Percentiles rank a stretch among this genome's conserved stretches.
phyloP scores from a whole-genome alignment of 2,888 invertebrate species.

The Dolichomitus sp. region DNA sequence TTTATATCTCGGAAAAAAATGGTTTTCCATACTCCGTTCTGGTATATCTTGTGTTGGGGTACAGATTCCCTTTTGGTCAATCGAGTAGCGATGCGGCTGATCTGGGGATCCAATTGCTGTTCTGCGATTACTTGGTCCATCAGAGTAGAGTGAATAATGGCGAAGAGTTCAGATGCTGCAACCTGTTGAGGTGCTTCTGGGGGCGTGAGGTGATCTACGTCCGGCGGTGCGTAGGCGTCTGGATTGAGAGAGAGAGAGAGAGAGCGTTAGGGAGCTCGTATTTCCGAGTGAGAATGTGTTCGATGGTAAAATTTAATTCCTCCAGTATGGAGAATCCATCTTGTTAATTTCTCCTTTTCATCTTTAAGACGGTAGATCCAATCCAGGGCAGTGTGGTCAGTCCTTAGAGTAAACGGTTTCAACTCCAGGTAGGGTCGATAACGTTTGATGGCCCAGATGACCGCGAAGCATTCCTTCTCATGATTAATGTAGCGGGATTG shows the following conservation, averaged over 20 bases:
- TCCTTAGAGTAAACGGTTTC: constrained; percentile 61
- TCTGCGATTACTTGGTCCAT: neutral
- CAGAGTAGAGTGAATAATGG: neutral
- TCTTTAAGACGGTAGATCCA: constrained; percentile 68
- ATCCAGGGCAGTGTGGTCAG: constrained; percentile 67
- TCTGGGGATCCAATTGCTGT: neutral
- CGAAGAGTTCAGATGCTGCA: too few species aligned
- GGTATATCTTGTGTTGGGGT: too few species aligned
- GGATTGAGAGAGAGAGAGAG: constrained; percentile 67
- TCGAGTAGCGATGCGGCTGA: too few species aligned
- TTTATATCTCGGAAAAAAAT: too few species aligned
- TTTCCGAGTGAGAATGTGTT: constrained; percentile 59
- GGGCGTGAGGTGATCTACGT: too few species aligned
- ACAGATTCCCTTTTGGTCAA: too few species aligned
- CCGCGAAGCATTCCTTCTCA: neutral
- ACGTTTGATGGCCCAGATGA: neutral
- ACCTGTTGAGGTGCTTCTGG: too few species aligned
- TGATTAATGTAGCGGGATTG: neutral
- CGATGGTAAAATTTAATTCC: constrained; percentile 64
- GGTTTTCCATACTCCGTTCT: too few species aligned
- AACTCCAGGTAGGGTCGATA: constrained; percentile 68
- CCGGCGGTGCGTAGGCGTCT: neutral
- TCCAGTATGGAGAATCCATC: constrained; percentile 69
- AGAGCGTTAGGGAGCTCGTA: constrained; percentile 70
- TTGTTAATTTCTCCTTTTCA: constrained; percentile 62